Percentiles rank a stretch among this genome's conserved stretches.
Conservation (phyloP, 1,140 invertebrate genomes). For the Penaeus indicus region DNA sequence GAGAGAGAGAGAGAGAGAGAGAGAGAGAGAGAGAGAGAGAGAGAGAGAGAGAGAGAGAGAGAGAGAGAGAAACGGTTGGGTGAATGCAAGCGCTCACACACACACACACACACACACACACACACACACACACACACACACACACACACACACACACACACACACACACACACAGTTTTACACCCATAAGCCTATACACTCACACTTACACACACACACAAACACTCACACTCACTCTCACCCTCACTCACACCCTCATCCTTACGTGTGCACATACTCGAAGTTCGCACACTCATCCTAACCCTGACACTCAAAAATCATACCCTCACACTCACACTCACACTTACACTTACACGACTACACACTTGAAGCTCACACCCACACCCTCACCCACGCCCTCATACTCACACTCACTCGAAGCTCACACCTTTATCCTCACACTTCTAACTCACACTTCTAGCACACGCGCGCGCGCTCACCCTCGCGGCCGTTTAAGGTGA, state of each 20-base stretch:
- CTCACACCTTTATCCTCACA: neutral
- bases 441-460: neutral
- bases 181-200: neutral
- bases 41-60: no score
- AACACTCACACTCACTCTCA: neutral
- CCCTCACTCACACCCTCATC: neutral
- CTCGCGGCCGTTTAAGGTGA: no score
- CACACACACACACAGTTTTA: neutral
- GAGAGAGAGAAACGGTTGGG: no score
- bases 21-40: no score
- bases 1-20: no score
- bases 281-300: neutral
- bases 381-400: neutral
- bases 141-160: no score
- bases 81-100: neutral
- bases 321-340: neutral
- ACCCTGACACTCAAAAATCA: neutral
- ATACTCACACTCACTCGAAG: neutral
- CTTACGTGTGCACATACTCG: neutral
- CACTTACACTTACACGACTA: neutral
- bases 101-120: neutral
- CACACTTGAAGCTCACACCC: neutral
- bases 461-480: no score
- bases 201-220: neutral
- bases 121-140: constrained; percentile 10